Conservation (phyloP, 2,797 vertebrate genomes). For the Danio choprae region DNA sequence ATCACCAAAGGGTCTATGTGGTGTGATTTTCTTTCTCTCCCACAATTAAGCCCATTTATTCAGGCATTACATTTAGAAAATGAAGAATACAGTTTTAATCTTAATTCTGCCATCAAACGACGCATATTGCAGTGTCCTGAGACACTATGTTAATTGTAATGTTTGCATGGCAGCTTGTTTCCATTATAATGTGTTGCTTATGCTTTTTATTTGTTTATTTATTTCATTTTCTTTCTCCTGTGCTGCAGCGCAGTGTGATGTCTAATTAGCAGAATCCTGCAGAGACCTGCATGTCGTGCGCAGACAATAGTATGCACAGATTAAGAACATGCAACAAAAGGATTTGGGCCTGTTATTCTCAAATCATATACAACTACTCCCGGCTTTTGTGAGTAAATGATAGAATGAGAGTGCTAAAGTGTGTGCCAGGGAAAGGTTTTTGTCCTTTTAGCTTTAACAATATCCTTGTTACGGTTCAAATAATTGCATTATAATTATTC, state of each 20-base stretch:
- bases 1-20: background rate
- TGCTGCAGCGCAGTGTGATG: slow-evolving; percentile 40
- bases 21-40: background rate
- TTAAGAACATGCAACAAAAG: slow-evolving; percentile 50
- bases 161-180: slow-evolving; percentile 41
- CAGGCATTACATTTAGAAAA: background rate
- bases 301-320: slow-evolving; percentile 36
- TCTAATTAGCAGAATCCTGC: slow-evolving; percentile 59
- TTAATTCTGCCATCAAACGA: slow-evolving; percentile 37
- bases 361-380: slow-evolving; percentile 16
- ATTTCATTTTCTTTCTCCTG: background rate
- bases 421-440: background rate
- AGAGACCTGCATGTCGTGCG: slow-evolving; percentile 36
- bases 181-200: slow-evolving; percentile 12
- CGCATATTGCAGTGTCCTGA: slow-evolving; percentile 7
- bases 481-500: slow-evolving; percentile 38
- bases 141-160: slow-evolving; percentile 44
- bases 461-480: slow-evolving; percentile 35
- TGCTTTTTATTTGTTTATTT: background rate
- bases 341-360: slow-evolving; percentile 15
- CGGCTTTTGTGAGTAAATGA: slow-evolving; percentile 23
- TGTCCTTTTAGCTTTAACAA: slow-evolving; percentile 11
- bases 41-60: background rate
- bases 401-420: background rate
- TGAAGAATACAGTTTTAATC: background rate